phyloP scores from a whole-genome alignment of 2,888 invertebrate genomes.

The Dynastes hyllus region DNA sequence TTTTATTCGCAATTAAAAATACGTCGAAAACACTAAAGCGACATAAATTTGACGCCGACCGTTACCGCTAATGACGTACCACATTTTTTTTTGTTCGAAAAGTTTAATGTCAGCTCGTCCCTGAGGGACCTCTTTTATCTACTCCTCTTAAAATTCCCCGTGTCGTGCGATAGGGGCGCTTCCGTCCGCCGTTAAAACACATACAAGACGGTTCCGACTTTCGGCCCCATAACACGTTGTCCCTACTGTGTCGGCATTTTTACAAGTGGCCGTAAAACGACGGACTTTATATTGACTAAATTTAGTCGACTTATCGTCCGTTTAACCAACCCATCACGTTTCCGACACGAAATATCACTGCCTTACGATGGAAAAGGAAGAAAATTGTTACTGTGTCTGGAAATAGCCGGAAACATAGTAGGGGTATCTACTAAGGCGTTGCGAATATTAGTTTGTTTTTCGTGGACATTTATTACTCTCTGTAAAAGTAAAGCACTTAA shows the following conservation, averaged over 20 bases:
- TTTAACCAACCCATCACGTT: conserved; percentile 29
- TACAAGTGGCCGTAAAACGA: conserved; percentile 36
- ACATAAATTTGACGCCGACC: conserved; percentile 15
- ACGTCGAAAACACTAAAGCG: not conserved
- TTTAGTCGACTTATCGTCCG: conserved; percentile 24
- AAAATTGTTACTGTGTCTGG: not conserved
- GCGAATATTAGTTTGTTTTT: too few species aligned
- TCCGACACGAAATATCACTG: conserved; percentile 4
- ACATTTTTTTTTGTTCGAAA: conserved; percentile 24
- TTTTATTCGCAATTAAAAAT: conserved; percentile 33
- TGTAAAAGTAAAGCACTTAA: too few species aligned
- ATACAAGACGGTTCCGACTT: conserved; percentile 1
- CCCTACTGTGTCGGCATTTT: conserved; percentile 26
- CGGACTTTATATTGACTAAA: conserved; percentile 20
- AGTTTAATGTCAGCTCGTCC: conserved; percentile 24
- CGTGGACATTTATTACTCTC: too few species aligned
- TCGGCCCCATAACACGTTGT: not conserved
- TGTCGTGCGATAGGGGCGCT: conserved; percentile 25
- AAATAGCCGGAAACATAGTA: not conserved
- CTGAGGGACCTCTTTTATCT: conserved; percentile 35
- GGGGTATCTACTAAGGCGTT: too few species aligned
- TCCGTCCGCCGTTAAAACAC: conserved; percentile 10
- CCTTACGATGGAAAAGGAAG: not conserved
- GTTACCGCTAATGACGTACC: conserved; percentile 35
- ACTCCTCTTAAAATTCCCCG: conserved; percentile 26